phyloP scores from a whole-genome alignment of 2,888 invertebrate species.

The Ganaspis brasiliensis region DNA sequence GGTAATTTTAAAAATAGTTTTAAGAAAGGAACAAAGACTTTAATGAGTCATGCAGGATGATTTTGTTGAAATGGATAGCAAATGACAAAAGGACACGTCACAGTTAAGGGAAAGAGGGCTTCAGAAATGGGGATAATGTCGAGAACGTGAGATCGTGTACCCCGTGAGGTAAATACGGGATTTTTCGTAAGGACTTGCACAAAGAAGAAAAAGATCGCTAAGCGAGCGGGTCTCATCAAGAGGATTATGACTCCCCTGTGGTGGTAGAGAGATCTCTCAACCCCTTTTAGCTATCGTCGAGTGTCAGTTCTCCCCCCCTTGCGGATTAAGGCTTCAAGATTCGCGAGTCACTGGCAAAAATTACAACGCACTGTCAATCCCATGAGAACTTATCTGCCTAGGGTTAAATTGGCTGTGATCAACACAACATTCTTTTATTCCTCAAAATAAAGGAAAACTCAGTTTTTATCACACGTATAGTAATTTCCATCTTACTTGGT shows the following conservation, averaged over 20 bases:
- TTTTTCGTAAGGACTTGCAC: conserved; percentile 33
- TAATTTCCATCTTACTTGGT: too few relatives aligned
- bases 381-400: not conserved
- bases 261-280: conserved; percentile 37
- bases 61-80: not conserved
- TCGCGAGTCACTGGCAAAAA: conserved; percentile 66
- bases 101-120: not conserved
- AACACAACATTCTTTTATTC: too few relatives aligned
- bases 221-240: conserved; percentile 58
- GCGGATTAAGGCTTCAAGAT: conserved; percentile 66
- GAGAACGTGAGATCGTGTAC: conserved; percentile 41
- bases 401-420: too few relatives aligned
- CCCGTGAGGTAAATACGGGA: conserved; percentile 38
- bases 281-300: conserved; percentile 50
- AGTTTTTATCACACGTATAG: too few relatives aligned
- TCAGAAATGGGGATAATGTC: conserved; percentile 14
- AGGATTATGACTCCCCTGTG: conserved; percentile 56
- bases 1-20: not conserved
- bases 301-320: conserved; percentile 51
- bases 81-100: conserved; percentile 36
- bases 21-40: not conserved
- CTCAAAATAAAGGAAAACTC: too few relatives aligned
- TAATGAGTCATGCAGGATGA: conserved; percentile 2
- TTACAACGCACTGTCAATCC: conserved; percentile 58
- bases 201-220: conserved; percentile 55